phyloP scores from a whole-genome alignment of 2,797 vertebrate species.

The Micropoecilia bifurca region DNA sequence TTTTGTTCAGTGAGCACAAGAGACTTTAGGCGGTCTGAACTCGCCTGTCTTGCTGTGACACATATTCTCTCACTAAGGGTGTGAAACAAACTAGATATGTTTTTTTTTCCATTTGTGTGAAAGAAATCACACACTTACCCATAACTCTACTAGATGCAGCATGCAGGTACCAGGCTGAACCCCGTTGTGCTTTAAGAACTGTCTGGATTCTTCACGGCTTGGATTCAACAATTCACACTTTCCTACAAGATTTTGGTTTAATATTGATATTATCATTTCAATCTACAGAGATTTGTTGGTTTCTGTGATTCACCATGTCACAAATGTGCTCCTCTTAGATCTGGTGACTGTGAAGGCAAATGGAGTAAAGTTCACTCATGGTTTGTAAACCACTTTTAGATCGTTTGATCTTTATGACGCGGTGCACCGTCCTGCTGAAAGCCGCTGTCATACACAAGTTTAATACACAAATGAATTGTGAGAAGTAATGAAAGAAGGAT shows the following conservation, averaged over 20 bases:
- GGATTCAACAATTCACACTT: neutral
- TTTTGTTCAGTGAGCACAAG: neutral
- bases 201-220: neutral
- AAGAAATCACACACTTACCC: neutral
- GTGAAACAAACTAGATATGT: neutral
- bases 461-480: too few species aligned
- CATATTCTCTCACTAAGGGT: neutral
- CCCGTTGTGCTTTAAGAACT: neutral
- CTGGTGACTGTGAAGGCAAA: too few species aligned
- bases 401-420: too few species aligned
- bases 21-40: neutral
- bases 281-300: too few species aligned
- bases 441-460: too few species aligned
- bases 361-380: too few species aligned
- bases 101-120: neutral
- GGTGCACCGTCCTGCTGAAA: too few species aligned
- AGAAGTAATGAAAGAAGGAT: too few species aligned
- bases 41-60: neutral
- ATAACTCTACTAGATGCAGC: neutral
- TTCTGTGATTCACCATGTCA: too few species aligned
- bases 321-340: too few species aligned
- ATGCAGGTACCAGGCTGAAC: neutral
- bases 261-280: neutral
- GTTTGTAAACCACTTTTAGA: too few species aligned
- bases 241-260: neutral